A percentile compares a stretch with the other conserved stretches of the same genome.
Conservation (phyloP, 2,888 invertebrate genomes). For the Agonopterix subpropinquella region DNA sequence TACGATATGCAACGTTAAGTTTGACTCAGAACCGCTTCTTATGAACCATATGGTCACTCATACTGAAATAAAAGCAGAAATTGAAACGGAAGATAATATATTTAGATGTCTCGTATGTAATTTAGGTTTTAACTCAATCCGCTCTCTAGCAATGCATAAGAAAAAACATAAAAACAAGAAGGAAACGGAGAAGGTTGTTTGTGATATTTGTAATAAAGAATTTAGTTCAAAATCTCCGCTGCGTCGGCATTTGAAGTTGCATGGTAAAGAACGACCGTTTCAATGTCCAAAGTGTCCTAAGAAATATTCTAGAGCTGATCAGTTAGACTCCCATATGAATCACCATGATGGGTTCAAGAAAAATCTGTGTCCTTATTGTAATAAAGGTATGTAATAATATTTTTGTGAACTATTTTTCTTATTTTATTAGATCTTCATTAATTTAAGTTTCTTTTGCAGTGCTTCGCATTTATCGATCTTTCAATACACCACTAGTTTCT, state of each 20-base stretch:
- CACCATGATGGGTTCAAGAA: constrained; percentile 74
- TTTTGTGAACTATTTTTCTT: background rate
- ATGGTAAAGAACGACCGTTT: constrained; percentile 65
- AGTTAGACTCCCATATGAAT: constrained; percentile 74
- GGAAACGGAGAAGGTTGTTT: constrained; percentile 33
- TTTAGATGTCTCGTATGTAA: constrained; percentile 70
- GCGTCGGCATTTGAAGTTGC: constrained; percentile 69
- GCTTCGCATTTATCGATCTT: too few relatives aligned
- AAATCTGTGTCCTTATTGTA: constrained; percentile 74
- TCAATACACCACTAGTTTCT: too few relatives aligned
- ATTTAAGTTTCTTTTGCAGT: too few relatives aligned
- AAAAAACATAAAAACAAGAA: constrained; percentile 39
- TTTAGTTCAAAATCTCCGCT: constrained; percentile 54
- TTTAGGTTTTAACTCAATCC: constrained; percentile 65
- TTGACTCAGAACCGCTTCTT: constrained; percentile 21
- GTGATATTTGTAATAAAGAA: constrained; percentile 63
- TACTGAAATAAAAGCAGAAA: constrained; percentile 28
- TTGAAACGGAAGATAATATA: constrained; percentile 18
- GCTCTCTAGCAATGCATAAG: constrained; percentile 59
- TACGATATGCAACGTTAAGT: constrained; percentile 21
- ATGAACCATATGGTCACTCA: constrained; percentile 21
- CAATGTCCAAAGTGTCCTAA: constrained; percentile 75
- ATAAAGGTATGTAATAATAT: constrained; percentile 58
- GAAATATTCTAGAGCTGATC: constrained; percentile 73
- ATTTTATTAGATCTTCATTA: too few relatives aligned